Conservation (phyloP, 1,140 invertebrate species). For the Zaprionus capensis region DNA sequence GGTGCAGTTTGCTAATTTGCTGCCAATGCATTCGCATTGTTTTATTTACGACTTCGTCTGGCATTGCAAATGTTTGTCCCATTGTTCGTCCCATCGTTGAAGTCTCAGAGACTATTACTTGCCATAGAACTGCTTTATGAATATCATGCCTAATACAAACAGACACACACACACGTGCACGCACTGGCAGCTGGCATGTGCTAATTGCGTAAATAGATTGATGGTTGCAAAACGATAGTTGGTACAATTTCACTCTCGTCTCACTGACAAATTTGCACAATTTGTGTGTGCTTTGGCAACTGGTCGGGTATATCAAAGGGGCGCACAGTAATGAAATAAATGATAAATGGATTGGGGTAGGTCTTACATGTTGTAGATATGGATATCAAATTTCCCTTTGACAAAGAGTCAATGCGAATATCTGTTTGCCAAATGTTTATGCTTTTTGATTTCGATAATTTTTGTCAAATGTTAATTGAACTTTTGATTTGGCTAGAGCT, state of each 20-base stretch:
- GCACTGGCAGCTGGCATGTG: conserved; percentile 24
- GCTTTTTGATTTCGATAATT: not conserved
- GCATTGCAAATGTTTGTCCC: conserved; percentile 41
- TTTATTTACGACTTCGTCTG: conserved; percentile 45
- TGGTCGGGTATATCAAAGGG: not conserved
- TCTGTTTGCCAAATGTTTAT: not conserved
- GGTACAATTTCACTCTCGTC: not conserved
- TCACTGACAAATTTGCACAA: conserved; percentile 24
- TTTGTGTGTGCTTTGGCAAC: conserved; percentile 29
- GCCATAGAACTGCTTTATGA: conserved; percentile 38
- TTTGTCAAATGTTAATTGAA: not conserved
- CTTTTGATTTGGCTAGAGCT: not conserved
- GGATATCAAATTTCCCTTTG: not conserved
- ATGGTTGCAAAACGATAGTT: conserved; percentile 31
- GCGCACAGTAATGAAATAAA: not conserved
- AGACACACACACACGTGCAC: not conserved
- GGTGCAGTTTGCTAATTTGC: conserved; percentile 37
- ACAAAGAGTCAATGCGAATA: not conserved
- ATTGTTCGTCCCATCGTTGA: conserved; percentile 12
- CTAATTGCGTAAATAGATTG: conserved; percentile 55
- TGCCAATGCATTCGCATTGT: conserved; percentile 51
- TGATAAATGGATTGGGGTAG: not conserved
- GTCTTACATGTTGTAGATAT: not conserved
- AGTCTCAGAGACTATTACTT: conserved; percentile 21
- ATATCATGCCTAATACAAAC: conserved; percentile 22